Evolutionary conservation across 2,113 vertebrate species (phyloP).

Genomic region (Notarius lentiginosus): DNA sequence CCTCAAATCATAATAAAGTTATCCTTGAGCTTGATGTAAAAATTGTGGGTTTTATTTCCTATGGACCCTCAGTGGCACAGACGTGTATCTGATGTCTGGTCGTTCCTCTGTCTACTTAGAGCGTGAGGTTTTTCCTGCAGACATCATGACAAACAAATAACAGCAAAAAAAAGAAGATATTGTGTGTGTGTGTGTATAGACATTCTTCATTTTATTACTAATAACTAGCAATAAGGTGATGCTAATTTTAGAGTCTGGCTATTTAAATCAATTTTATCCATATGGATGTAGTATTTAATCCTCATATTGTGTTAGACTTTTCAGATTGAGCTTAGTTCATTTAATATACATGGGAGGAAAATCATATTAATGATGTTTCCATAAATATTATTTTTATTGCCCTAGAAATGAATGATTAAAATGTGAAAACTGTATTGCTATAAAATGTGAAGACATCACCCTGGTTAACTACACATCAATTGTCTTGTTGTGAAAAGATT

Average conservation of each 20-base stretch:
- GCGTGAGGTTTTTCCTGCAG: background rate
- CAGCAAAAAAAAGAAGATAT: background rate
- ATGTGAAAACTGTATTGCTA: background rate
- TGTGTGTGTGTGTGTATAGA: background rate
- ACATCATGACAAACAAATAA: background rate
- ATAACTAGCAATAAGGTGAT: background rate
- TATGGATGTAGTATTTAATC: background rate
- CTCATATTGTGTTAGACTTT: background rate
- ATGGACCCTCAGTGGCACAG: too few relatives aligned
- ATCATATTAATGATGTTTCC: background rate
- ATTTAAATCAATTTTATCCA: background rate
- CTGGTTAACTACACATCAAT: background rate
- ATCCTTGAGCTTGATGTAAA: background rate
- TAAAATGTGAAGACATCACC: background rate
- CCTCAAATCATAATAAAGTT: too few relatives aligned
- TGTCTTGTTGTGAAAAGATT: background rate
- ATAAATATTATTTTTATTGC: background rate
- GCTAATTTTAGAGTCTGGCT: background rate
- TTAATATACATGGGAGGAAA: background rate
- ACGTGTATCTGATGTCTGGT: background rate
- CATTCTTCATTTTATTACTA: background rate
- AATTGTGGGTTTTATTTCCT: background rate
- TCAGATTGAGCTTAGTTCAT: background rate
- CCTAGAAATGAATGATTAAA: background rate
- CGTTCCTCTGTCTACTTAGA: background rate